phyloP scores from a whole-genome alignment of 2,888 invertebrate genomes.

The Apodemia zela region DNA sequence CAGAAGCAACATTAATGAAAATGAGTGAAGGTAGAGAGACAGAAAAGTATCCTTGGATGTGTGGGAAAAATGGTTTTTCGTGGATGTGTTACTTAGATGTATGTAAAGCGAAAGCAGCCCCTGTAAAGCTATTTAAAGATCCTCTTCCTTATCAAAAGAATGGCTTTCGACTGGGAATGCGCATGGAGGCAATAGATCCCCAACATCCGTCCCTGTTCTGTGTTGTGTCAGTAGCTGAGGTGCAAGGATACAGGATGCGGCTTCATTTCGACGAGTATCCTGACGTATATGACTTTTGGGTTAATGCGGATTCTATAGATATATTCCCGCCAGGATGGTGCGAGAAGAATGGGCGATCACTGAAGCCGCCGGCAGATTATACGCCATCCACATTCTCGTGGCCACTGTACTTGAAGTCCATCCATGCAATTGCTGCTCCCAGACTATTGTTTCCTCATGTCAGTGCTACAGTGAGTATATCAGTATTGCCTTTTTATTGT shows the following conservation, averaged over 20 bases:
- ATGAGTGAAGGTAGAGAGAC: conserved; percentile 58
- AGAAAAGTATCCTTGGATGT: conserved; percentile 84
- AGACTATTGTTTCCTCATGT: conserved; percentile 87
- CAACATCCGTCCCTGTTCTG: conserved; percentile 94
- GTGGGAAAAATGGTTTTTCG: conserved; percentile 86
- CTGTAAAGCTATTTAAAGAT: conserved; percentile 88
- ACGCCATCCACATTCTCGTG: conserved; percentile 86
- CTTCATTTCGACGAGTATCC: conserved; percentile 96
- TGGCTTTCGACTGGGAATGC: conserved; percentile 91
- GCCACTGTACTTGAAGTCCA: conserved; percentile 89
- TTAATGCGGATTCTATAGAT: conserved; percentile 93
- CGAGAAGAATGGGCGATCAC: conserved; percentile 87
- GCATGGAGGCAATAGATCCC: conserved; percentile 96
- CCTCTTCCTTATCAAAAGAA: conserved; percentile 89
- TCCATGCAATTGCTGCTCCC: conserved; percentile 88
- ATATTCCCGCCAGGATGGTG: conserved; percentile 98
- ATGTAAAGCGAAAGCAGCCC: conserved; percentile 86
- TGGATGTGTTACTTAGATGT: conserved; percentile 89
- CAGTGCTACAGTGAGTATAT: conserved; percentile 77
- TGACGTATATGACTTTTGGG: conserved; percentile 95
- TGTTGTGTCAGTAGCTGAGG: conserved; percentile 91
- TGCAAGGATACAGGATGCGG: conserved; percentile 90
- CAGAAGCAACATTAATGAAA: conserved; percentile 48
- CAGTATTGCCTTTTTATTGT: too few species aligned
- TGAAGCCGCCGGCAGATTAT: conserved; percentile 89